Conservation (phyloP, 2,797 vertebrate species). For the Coendou prehensilis region DNA sequence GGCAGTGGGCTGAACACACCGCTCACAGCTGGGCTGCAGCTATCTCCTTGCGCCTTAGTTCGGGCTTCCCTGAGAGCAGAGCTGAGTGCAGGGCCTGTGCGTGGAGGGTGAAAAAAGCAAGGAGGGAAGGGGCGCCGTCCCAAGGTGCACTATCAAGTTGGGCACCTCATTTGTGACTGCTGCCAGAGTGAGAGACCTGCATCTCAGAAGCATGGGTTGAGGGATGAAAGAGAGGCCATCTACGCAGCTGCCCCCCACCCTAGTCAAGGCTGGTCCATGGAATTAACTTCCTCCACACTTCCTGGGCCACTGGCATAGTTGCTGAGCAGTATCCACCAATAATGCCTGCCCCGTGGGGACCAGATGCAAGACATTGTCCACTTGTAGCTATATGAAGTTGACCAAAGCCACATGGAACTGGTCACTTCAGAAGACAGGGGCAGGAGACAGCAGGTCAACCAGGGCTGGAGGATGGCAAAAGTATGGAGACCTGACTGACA, state of each 20-base stretch:
- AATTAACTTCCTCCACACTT: neutral
- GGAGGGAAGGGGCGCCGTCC: neutral
- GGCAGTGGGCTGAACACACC: neutral
- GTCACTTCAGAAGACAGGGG: neutral
- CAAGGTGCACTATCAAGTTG: rapidly evolving
- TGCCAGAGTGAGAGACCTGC: neutral
- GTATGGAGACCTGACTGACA: neutral
- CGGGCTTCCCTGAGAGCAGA: neutral
- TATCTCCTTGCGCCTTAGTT: neutral
- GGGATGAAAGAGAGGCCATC: neutral
- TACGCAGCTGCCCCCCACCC: neutral
- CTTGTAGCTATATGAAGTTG: neutral
- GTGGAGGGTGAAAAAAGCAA: neutral
- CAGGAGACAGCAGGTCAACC: neutral
- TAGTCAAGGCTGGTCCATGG: rapidly evolving
- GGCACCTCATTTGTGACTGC: neutral
- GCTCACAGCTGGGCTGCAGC: neutral
- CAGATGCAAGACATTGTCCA: neutral
- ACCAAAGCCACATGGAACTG: no score
- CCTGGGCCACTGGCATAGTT: neutral
- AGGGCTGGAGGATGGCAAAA: neutral
- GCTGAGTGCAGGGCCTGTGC: no score
- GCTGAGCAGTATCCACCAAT: neutral
- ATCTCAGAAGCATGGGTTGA: neutral
- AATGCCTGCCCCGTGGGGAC: rapidly evolving